Conservation (phyloP, 2,797 vertebrate genomes). For the Rhincodon typus region DNA sequence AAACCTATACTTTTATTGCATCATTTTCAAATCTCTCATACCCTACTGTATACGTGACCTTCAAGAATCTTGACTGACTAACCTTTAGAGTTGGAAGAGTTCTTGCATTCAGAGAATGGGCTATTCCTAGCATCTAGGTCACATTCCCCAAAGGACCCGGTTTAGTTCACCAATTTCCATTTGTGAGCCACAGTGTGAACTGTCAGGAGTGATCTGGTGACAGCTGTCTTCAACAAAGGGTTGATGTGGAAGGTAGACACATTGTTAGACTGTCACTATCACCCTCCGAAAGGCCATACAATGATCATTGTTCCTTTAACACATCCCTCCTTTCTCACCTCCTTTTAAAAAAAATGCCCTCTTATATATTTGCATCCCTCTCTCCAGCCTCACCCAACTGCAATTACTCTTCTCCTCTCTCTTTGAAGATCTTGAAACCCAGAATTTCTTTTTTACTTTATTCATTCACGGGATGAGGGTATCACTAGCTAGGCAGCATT, state of each 20-base stretch:
- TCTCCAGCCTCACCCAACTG: neutral
- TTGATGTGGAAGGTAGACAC: neutral
- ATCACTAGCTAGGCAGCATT: too few species aligned
- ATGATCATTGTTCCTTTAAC: neutral
- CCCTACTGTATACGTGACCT: neutral
- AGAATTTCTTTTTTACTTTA: neutral
- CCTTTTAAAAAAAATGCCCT: neutral
- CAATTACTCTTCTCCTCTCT: neutral
- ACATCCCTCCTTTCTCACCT: neutral
- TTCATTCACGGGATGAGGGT: too few species aligned
- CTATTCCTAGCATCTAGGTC: neutral
- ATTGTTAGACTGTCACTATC: neutral
- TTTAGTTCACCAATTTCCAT: neutral
- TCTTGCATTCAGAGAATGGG: neutral
- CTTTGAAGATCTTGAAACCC: neutral
- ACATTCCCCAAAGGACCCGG: neutral
- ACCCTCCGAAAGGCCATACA: neutral
- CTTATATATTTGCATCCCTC: neutral
- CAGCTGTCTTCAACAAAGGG: neutral
- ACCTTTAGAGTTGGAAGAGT: neutral
- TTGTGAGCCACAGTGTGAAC: neutral
- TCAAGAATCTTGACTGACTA: neutral
- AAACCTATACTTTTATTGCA: neutral
- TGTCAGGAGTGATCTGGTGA: neutral
- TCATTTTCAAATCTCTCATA: neutral